These are phyloP conservation scores for Volucella inanis DNA, from an alignment of 2,888 invertebrate species.

Conservation along the genomic window DNA sequence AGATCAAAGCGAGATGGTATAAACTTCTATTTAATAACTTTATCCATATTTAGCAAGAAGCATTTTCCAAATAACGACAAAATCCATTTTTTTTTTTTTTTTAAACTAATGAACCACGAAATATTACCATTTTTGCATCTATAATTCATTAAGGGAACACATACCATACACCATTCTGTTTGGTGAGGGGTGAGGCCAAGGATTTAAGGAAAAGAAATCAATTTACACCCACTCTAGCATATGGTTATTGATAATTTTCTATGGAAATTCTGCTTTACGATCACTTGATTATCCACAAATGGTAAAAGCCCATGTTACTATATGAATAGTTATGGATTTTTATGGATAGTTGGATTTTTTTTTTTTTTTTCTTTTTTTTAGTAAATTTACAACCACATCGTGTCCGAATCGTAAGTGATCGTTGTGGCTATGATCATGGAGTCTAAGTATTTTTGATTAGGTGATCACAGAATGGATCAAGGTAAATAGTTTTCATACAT, in stretches of 20 bases:
- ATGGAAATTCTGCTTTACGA: conserved; percentile 7
- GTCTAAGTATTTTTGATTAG: conserved; percentile 12
- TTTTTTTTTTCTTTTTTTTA: neutral
- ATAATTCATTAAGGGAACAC: conserved; percentile 34
- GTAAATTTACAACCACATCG: neutral
- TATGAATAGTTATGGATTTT: no score
- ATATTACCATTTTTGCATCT: conserved; percentile 41
- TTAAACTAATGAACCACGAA: conserved; percentile 50
- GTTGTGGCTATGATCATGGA: neutral
- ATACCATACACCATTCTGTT: no score
- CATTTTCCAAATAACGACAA: conserved; percentile 33
- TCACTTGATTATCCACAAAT: neutral
- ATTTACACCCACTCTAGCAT: conserved; percentile 33
- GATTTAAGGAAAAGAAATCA: conserved; percentile 7
- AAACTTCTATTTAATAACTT: conserved; percentile 13
- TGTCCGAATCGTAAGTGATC: neutral
- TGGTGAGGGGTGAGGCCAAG: neutral
- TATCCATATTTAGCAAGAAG: conserved; percentile 34
- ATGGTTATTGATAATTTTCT: conserved; percentile 6
- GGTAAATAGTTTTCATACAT: neutral
- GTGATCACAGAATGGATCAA: conserved; percentile 18
- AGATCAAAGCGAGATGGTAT: conserved; percentile 4
- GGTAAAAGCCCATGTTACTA: neutral
- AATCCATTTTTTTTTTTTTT: neutral
- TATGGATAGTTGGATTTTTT: no score